Evolutionary conservation across 2,797 vertebrate species (phyloP).

Genomic region (Lutjanus argentimaculatus): DNA sequence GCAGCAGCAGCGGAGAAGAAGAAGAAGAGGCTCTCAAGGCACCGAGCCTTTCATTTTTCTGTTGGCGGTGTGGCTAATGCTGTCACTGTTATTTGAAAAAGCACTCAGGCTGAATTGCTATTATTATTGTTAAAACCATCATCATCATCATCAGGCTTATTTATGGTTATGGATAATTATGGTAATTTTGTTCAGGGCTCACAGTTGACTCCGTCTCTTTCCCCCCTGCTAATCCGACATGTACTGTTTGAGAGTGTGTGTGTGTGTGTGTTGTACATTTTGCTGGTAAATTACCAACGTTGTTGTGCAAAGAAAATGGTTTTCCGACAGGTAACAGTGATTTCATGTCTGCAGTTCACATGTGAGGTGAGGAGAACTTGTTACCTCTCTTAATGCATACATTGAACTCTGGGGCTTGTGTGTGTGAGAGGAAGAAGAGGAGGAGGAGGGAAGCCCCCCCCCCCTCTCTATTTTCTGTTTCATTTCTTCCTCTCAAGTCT

Average conservation of each 20-base stretch:
- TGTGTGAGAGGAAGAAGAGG: background rate
- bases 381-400: conserved; percentile 56
- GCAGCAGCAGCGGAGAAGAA: conserved; percentile 35
- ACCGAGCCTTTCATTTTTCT: conserved; percentile 77
- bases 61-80: conserved; percentile 77
- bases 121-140: conserved; percentile 84
- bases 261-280: conserved; percentile 44
- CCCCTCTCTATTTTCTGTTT: conserved; percentile 49
- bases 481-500: conserved; percentile 41
- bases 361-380: conserved; percentile 43
- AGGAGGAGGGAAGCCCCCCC: background rate
- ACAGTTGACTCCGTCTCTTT: conserved; percentile 71
- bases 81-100: conserved; percentile 83
- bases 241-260: conserved; percentile 29
- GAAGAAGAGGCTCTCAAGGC: conserved; percentile 72
- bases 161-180: conserved; percentile 83
- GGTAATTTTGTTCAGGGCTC: conserved; percentile 79
- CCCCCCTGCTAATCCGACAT: conserved; percentile 63
- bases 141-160: conserved; percentile 80
- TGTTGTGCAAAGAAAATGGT: conserved; percentile 67
- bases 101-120: conserved; percentile 82
- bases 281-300: conserved; percentile 69
- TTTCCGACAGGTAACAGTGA: conserved; percentile 60
- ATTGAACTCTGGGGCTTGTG: conserved; percentile 41
- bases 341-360: conserved; percentile 31